Evolutionary conservation across 2,113 vertebrate species (phyloP).

Genomic region (Limanda limanda): DNA sequence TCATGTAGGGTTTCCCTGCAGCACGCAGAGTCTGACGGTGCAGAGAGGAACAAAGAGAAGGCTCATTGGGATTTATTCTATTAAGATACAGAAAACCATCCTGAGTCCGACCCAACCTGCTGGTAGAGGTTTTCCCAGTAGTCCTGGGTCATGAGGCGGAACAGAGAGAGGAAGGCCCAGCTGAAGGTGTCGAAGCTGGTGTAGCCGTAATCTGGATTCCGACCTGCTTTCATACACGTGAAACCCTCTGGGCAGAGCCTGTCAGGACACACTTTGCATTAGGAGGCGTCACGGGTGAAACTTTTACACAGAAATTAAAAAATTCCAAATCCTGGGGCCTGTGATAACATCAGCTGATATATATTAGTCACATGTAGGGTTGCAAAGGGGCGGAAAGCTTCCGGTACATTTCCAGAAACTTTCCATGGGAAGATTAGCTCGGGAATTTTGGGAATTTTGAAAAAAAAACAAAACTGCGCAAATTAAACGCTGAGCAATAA

Average conservation of each 20-base stretch:
- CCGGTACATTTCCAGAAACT: too few relatives aligned
- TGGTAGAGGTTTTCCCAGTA: slow-evolving; percentile 99
- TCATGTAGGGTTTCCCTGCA: slow-evolving; percentile 98
- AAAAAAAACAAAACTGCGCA: too few relatives aligned
- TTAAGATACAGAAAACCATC: not conserved
- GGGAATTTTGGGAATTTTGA: too few relatives aligned
- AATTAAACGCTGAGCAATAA: too few relatives aligned
- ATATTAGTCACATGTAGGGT: not conserved
- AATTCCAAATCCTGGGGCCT: too few relatives aligned
- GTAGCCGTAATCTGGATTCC: slow-evolving; percentile 96
- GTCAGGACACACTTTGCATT: slow-evolving; percentile 48
- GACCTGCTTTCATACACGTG: slow-evolving; percentile 90
- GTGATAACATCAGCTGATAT: not conserved
- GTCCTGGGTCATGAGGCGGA: slow-evolving; percentile 99
- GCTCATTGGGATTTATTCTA: not conserved
- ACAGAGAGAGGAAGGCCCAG: slow-evolving; percentile 98
- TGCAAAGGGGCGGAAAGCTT: too few relatives aligned
- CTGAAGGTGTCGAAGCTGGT: slow-evolving; percentile 98
- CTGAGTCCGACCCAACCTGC: slow-evolving; percentile 81
- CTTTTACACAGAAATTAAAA: not conserved
- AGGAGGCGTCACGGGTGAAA: not conserved
- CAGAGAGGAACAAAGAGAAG: not conserved
- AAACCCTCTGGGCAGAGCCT: slow-evolving; percentile 97
- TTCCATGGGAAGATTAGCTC: too few relatives aligned
- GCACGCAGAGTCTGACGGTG: slow-evolving; percentile 90